A percentile compares a stretch with the other conserved stretches of the same genome.
phyloP scores from a whole-genome alignment of 1,140 invertebrate species.

The Anoplophora glabripennis region DNA sequence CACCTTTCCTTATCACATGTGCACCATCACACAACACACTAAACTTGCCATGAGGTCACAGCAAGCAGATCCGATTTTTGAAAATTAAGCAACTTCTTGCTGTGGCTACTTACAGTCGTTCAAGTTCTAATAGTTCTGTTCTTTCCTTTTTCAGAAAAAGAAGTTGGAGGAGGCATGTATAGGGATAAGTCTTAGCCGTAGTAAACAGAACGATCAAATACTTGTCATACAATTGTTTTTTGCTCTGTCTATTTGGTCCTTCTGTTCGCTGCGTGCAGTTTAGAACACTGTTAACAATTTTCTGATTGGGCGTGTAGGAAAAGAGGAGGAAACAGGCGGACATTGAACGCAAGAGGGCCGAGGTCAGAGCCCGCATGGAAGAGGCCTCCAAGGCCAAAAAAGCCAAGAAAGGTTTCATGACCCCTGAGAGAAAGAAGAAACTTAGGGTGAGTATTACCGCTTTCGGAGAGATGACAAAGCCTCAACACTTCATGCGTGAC shows the following conservation, averaged over 20 bases:
- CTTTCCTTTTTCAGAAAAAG: slow-evolving; percentile 56
- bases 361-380: slow-evolving; percentile 93
- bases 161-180: slow-evolving; percentile 61
- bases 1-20: background rate
- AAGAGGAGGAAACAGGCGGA: slow-evolving; percentile 93
- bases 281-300: background rate
- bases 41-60: background rate
- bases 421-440: slow-evolving; percentile 97
- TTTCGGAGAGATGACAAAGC: too few species aligned
- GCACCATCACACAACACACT: background rate
- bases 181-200: background rate
- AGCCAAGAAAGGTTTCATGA: slow-evolving; percentile 98
- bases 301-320: slow-evolving; percentile 56
- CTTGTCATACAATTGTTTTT: background rate
- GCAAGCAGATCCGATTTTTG: background rate
- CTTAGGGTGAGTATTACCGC: slow-evolving; percentile 74
- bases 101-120: background rate
- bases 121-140: slow-evolving; percentile 14
- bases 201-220: slow-evolving; percentile 13
- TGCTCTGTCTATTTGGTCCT: background rate
- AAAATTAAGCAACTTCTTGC: background rate
- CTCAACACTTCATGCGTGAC: too few species aligned
- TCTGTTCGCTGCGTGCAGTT: slow-evolving; percentile 2
- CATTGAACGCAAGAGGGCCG: slow-evolving; percentile 91
- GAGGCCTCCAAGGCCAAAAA: slow-evolving; percentile 93